Evolutionary conservation across 2,888 invertebrate species (phyloP).

Genomic region (Plebejus argus): DNA sequence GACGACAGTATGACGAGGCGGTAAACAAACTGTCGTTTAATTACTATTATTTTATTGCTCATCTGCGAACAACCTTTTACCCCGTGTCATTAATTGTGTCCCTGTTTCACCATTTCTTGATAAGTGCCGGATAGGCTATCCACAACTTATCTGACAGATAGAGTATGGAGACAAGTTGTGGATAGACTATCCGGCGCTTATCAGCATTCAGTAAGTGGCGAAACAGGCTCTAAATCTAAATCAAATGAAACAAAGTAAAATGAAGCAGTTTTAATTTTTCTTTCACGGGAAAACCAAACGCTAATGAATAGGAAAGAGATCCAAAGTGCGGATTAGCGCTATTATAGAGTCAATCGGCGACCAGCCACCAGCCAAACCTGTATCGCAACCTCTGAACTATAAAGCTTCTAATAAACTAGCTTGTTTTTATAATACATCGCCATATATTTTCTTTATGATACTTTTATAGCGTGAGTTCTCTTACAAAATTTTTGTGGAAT

Average conservation of each 20-base stretch:
- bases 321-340: slow-evolving; percentile 40
- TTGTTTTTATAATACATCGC: slow-evolving; percentile 20
- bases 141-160: too few relatives aligned
- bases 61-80: slow-evolving; percentile 8
- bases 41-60: slow-evolving; percentile 14
- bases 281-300: neutral
- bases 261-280: neutral
- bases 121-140: too few relatives aligned
- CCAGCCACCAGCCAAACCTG: slow-evolving; percentile 59
- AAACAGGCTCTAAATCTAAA: neutral
- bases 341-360: slow-evolving; percentile 51
- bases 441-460: slow-evolving; percentile 27
- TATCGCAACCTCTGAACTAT: slow-evolving; percentile 70
- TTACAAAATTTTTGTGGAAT: neutral
- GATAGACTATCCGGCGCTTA: too few relatives aligned
- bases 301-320: neutral
- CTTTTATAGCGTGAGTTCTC: slow-evolving; percentile 9
- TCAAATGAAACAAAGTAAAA: neutral
- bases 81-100: neutral
- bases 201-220: too few relatives aligned
- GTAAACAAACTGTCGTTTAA: neutral
- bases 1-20: neutral
- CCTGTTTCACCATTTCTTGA: too few relatives aligned
- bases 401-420: slow-evolving; percentile 47
- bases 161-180: too few relatives aligned